These are phyloP conservation scores for Tupiocoris notatus DNA, from an alignment of 2,888 invertebrate species.

Conservation along the genomic window DNA sequence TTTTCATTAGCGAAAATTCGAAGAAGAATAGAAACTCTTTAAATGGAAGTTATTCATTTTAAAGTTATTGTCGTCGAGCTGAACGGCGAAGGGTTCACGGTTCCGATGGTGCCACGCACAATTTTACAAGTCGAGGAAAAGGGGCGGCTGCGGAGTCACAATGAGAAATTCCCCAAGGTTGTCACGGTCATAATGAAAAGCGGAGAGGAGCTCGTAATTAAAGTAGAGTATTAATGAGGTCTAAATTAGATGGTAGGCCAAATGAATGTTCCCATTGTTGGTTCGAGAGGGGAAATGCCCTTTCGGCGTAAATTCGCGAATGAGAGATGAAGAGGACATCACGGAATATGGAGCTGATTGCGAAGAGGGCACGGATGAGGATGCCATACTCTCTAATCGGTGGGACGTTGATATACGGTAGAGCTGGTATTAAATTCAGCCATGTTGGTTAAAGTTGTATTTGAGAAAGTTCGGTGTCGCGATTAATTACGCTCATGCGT, in stretches of 20 bases:
- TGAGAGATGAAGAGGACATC: background rate
- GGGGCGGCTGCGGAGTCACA: background rate
- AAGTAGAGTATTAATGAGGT: conserved; percentile 38
- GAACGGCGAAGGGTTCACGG: background rate
- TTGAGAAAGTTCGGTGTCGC: no score
- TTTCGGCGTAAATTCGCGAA: background rate
- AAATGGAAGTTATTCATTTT: conserved; percentile 3
- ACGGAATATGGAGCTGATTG: background rate
- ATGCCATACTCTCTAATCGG: conserved; percentile 33
- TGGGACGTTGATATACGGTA: conserved; percentile 24
- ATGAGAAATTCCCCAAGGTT: conserved; percentile 32
- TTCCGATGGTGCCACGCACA: conserved; percentile 5
- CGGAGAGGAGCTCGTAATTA: conserved; percentile 24
- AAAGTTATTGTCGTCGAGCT: conserved; percentile 11
- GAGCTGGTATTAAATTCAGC: conserved; percentile 26
- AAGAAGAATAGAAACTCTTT: background rate
- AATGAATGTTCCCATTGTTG: conserved; percentile 35
- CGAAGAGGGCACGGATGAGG: background rate
- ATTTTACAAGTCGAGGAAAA: conserved; percentile 11
- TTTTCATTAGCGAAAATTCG: background rate
- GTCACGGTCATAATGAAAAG: conserved; percentile 25
- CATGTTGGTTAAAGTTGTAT: no score
- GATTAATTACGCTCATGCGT: no score
- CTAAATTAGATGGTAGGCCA: conserved; percentile 32
- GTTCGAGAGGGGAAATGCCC: background rate